phyloP scores from a whole-genome alignment of 2,888 invertebrate genomes.

The Drosophila kuntzei region DNA sequence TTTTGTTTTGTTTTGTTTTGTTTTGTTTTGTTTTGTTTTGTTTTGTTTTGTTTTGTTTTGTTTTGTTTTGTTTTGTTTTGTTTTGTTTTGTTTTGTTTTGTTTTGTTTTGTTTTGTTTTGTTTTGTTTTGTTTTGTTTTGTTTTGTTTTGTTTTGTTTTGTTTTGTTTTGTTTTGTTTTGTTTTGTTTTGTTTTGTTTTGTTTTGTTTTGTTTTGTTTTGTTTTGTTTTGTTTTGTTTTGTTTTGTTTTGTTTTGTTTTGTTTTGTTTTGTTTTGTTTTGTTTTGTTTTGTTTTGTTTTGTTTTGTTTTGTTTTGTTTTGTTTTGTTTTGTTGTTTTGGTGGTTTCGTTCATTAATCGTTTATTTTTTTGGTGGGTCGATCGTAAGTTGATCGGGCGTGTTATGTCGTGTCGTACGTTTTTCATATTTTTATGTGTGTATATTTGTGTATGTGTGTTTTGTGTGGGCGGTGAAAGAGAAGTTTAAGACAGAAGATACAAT shows the following conservation, averaged over 20 bases:
- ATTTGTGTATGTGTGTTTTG: constrained; percentile 41
- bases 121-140: constrained; percentile 33
- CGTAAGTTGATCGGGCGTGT: neutral
- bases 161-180: constrained; percentile 28
- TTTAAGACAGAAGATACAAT: constrained; percentile 79
- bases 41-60: constrained; percentile 12
- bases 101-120: constrained; percentile 20
- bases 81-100: constrained; percentile 10
- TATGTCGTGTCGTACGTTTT: constrained; percentile 25
- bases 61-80: too few relatives aligned
- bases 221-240: constrained; percentile 28
- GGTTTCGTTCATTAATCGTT: constrained; percentile 29
- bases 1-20: constrained; percentile 3
- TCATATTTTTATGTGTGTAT: constrained; percentile 28
- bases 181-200: constrained; percentile 33
- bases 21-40: too few relatives aligned
- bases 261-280: constrained; percentile 25
- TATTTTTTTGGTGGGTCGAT: constrained; percentile 8
- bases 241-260: constrained; percentile 33
- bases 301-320: too few relatives aligned
- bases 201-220: constrained; percentile 25
- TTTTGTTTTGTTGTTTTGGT: constrained; percentile 11
- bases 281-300: constrained; percentile 26
- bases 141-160: constrained; percentile 25
- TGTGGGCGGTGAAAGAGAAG: constrained; percentile 78